Conservation (phyloP, 1,140 invertebrate genomes). For the Hyphantria cunea region DNA sequence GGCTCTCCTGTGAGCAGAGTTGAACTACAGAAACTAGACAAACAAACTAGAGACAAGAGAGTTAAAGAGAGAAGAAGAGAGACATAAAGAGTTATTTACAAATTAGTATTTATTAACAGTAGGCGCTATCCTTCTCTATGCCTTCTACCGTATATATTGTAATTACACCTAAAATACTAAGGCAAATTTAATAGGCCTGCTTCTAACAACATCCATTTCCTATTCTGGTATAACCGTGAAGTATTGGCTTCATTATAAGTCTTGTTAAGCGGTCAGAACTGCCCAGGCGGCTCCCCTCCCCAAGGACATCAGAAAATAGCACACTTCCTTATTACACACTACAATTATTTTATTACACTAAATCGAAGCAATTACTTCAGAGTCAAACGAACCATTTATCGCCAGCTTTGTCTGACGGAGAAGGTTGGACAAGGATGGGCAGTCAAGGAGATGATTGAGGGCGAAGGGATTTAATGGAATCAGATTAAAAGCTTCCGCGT, state of each 20-base stretch:
- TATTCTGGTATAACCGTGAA: background rate
- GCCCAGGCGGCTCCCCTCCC: background rate
- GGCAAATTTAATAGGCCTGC: too few relatives aligned
- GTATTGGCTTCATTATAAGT: background rate
- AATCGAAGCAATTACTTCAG: background rate
- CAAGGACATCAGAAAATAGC: constrained; percentile 12
- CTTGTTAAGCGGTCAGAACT: background rate
- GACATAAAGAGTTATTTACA: too few relatives aligned
- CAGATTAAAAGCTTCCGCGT: background rate
- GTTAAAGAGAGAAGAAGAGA: too few relatives aligned
- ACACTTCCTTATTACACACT: constrained; percentile 40
- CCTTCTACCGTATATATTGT: too few relatives aligned
- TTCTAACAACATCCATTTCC: background rate
- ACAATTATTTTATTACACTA: constrained; percentile 1
- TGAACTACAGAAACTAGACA: too few relatives aligned
- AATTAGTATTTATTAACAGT: too few relatives aligned
- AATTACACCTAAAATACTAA: too few relatives aligned
- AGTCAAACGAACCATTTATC: background rate
- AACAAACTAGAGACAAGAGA: too few relatives aligned
- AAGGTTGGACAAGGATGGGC: background rate
- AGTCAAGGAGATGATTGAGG: background rate
- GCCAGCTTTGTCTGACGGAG: background rate
- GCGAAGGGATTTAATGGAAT: background rate
- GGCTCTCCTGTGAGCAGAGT: too few relatives aligned
- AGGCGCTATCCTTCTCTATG: too few relatives aligned